Evolutionary conservation across 2,113 vertebrate species (phyloP), one percentile per base, ranked within the genome.

Genomic region (Desmodus rotundus): DNA sequence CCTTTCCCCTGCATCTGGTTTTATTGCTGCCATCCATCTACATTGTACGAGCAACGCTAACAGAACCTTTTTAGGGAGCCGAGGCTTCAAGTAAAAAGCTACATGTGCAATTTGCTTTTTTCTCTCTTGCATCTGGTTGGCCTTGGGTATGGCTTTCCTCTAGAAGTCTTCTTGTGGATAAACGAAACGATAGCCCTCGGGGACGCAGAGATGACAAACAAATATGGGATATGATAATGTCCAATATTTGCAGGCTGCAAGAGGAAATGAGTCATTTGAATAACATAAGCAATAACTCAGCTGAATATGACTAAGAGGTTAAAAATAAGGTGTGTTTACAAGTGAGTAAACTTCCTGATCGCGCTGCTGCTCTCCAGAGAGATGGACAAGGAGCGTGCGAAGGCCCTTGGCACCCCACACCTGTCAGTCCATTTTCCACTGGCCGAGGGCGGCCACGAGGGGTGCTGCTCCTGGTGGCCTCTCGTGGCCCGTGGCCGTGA

Each of bases 241-340:
- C 85, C 97, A 97, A 97, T 98, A 98, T 98, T 97, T 98, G 97
- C 96, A 97, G 96, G 95, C 96, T 97, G 73, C 90, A 65, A 98
- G 98, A 98, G 98, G 98, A 98, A 98, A 97, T 99, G 98, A 99
- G 97, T 99, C 98, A 98, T 96, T 95, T 76, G 87, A 82, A 96
- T 96, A 98, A 98, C 87, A 98, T 97, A 98, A 98, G 98, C 98
- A 98, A 98, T 98, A 98, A 98, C 92, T 98, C 96, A 67, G 84
- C 97, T 97, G 97, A 97, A 98, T 98, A 98, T 98, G 98, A 98
- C 97, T 97, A 97, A 98, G 98, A 98, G 98, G 98, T 97, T 98
- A 98, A 98, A 98, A 98, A 98, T 98, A 98, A 98, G 97, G 97
- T 97, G 97, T 99, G 98, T 98, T 99, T 99, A 98, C 97, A 98